Evolutionary conservation across 2,113 vertebrate species (phyloP).

Genomic region (Lagopus muta): DNA sequence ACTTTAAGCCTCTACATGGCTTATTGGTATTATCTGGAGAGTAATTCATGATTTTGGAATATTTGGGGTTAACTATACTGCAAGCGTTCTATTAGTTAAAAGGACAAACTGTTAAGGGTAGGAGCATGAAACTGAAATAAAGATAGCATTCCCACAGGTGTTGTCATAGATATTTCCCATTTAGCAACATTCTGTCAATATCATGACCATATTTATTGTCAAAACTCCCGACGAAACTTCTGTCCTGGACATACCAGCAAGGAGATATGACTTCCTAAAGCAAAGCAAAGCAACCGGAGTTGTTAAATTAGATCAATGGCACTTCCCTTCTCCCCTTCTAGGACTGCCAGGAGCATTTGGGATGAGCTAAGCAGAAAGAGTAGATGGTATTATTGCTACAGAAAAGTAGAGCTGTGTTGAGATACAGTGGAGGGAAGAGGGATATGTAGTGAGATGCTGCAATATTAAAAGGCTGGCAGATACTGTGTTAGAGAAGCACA

Average conservation of each 20-base stretch:
- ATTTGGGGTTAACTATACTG: background rate
- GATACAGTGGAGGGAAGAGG: background rate
- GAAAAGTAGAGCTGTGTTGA: background rate
- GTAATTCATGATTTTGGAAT: background rate
- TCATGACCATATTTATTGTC: background rate
- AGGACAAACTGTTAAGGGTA: background rate
- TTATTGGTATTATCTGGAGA: background rate
- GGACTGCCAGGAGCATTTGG: background rate
- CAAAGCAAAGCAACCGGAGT: background rate
- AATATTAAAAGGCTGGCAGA: background rate
- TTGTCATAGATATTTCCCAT: background rate
- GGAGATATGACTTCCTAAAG: background rate
- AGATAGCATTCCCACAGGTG: background rate
- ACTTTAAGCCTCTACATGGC: background rate
- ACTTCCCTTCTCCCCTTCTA: background rate
- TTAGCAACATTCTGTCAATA: background rate
- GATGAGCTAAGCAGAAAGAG: background rate
- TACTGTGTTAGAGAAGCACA: background rate
- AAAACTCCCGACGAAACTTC: background rate
- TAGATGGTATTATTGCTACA: accelerated
- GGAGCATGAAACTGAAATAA: background rate
- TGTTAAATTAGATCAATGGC: background rate
- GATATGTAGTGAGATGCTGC: background rate
- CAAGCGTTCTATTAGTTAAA: background rate
- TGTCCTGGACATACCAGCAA: background rate